phyloP scores from a whole-genome alignment of 2,888 invertebrate genomes.

The Odontomyia ornata region DNA sequence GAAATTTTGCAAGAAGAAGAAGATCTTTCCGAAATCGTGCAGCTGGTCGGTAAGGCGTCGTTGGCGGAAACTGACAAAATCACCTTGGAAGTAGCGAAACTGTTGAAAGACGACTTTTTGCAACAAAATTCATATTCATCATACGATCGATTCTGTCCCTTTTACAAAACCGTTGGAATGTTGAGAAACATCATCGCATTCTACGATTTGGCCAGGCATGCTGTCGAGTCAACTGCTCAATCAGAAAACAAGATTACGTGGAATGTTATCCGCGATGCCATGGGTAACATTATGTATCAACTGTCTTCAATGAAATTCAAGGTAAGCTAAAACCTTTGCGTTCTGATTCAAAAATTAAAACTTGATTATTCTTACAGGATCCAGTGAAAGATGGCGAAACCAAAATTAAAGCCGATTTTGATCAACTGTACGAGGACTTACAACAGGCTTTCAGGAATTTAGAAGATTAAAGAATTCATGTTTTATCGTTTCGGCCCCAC shows the following conservation, averaged over 20 bases:
- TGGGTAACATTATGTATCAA: slow-evolving; percentile 96
- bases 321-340: slow-evolving; percentile 65
- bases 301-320: slow-evolving; percentile 99
- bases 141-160: slow-evolving; percentile 98
- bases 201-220: slow-evolving; percentile 97
- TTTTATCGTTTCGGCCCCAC: background rate
- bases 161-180: slow-evolving; percentile 99
- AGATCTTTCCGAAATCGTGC: slow-evolving; percentile 99
- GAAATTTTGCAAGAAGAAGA: slow-evolving; percentile 99
- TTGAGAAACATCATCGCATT: slow-evolving; percentile 97
- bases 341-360: background rate
- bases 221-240: slow-evolving; percentile 97
- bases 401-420: slow-evolving; percentile 96
- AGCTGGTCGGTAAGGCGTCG: slow-evolving; percentile 98
- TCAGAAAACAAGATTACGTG: slow-evolving; percentile 99
- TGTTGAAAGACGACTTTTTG: slow-evolving; percentile 98
- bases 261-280: slow-evolving; percentile 95
- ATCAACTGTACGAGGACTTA: slow-evolving; percentile 96
- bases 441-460: slow-evolving; percentile 97
- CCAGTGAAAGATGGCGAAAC: slow-evolving; percentile 98
- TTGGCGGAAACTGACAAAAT: slow-evolving; percentile 99
- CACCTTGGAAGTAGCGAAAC: slow-evolving; percentile 96
- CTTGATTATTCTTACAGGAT: slow-evolving; percentile 71
- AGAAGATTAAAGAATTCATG: slow-evolving; percentile 79
- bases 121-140: slow-evolving; percentile 98